Base-by-base conservation (phyloP, 1,140 invertebrate species). In the Archegozetes longisetosus region DNA sequence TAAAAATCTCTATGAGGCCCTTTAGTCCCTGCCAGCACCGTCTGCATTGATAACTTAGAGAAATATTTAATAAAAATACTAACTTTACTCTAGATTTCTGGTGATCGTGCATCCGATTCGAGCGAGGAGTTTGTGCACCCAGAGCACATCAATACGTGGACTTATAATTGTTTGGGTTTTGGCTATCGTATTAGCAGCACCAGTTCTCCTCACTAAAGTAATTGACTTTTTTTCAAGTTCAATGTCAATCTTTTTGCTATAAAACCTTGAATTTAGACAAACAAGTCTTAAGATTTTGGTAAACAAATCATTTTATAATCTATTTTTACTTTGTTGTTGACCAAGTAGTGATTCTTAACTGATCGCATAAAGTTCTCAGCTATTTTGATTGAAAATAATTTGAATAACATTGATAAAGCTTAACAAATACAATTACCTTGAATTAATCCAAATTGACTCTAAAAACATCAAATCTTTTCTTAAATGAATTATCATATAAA, bases 21-120 rank as follows among this genome's bases (percentile, higher is more conserved):
- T n/a, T n/a, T n/a, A n/a, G n/a, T n/a, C n/a, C n/a, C n/a, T n/a
- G n/a, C n/a, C n/a, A n/a, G n/a, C n/a, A n/a, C n/a, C n/a, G n/a
- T n/a, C n/a, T n/a, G n/a, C n/a, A n/a, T n/a, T n/a, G 17, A 51
- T 3, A 17, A 26, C 17, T 1, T 22, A 3, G 2, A n/a, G n/a
- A n/a, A n/a, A 58, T 53, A 52, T 9, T 9, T 17, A 62, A 59
- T 55, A 60, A 58, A 48, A 64, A 9, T 46, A 9, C 17, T 46
- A 9, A 9, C 17, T 6, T 46, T 46, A 17, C 64, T 65, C n/a
- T 63, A 74, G 74, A 62, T 75, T 72, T 59, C 69, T 75, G 23
- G 74, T 75, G 23, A 75, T 75, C 26, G 73, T 75, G 27, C 73
- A 70, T 63, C 74, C 74, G 2, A 75, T 75, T 71, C 61, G 67